Percentiles rank a stretch among this genome's conserved stretches.
Evolutionary conservation across 2,113 vertebrate genomes (phyloP).

Genomic region (Neotoma lepida): DNA sequence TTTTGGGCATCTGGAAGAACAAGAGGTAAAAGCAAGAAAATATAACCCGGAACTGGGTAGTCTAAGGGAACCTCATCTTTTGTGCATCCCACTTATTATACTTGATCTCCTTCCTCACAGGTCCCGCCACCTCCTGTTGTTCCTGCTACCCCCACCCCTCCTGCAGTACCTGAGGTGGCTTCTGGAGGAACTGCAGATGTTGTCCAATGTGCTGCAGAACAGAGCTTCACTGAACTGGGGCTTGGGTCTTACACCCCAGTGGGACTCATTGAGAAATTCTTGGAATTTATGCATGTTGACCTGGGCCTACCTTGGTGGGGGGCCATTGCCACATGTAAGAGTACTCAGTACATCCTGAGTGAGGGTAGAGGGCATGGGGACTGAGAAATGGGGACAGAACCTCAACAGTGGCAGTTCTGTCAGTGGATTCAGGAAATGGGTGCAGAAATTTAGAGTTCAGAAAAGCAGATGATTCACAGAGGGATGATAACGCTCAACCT

Average conservation of each 20-base stretch:
- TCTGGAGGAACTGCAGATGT: slow-evolving; percentile 72
- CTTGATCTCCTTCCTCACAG: slow-evolving; percentile 62
- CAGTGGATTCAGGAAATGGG: neutral
- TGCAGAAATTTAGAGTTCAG: neutral
- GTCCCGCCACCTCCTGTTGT: slow-evolving; percentile 70
- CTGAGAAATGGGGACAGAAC: neutral
- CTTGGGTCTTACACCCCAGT: slow-evolving; percentile 88
- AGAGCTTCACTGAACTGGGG: slow-evolving; percentile 88
- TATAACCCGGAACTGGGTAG: neutral
- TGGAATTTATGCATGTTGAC: slow-evolving; percentile 90
- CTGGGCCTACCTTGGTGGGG: slow-evolving; percentile 94
- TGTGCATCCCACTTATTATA: neutral
- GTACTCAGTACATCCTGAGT: neutral
- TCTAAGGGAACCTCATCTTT: neutral
- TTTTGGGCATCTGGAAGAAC: neutral
- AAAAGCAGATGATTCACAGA: slow-evolving; percentile 37
- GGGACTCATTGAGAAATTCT: slow-evolving; percentile 90
- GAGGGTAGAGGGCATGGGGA: neutral
- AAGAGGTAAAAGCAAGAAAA: neutral
- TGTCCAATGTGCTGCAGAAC: slow-evolving; percentile 82
- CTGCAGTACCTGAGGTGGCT: slow-evolving; percentile 77
- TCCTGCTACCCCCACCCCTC: slow-evolving; percentile 72
- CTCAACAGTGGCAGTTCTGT: neutral
- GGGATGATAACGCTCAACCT: neutral
- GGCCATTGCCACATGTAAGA: slow-evolving; percentile 90